A percentile compares a stretch with the other conserved stretches of the same genome.
Conservation (phyloP, 2,113 vertebrate species). For the Brachyhypopomus gauderio region DNA sequence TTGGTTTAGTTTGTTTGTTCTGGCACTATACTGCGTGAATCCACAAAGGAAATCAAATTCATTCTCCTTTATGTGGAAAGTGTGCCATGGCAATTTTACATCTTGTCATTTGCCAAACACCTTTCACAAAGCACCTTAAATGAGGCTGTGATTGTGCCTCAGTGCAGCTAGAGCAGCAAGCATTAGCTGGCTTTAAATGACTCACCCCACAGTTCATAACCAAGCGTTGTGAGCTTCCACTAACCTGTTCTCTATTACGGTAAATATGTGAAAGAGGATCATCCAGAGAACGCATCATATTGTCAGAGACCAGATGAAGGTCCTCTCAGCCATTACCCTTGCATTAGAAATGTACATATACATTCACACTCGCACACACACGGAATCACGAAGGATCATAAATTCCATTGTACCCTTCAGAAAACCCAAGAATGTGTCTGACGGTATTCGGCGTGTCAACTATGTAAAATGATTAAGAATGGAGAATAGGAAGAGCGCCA, state of each 20-base stretch:
- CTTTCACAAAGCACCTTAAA: background rate
- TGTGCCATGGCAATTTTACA: no score
- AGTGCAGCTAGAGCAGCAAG: background rate
- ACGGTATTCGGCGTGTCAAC: slow-evolving; percentile 48
- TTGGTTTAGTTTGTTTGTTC: no score
- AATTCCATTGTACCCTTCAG: slow-evolving; percentile 40
- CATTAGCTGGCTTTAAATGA: slow-evolving; percentile 8
- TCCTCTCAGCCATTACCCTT: background rate
- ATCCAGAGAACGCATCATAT: slow-evolving; percentile 2
- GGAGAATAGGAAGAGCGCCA: slow-evolving; percentile 64
- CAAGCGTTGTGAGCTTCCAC: slow-evolving; percentile 14
- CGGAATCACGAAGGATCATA: slow-evolving; percentile 24
- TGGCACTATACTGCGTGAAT: no score
- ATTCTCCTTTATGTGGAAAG: no score
- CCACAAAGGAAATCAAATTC: no score
- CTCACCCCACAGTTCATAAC: background rate
- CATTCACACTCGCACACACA: background rate
- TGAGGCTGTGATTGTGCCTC: background rate
- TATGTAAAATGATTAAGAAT: slow-evolving; percentile 68
- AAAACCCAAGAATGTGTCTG: slow-evolving; percentile 68
- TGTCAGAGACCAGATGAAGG: slow-evolving; percentile 1
- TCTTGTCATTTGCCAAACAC: background rate
- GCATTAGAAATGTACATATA: slow-evolving; percentile 4
- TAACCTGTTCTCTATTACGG: background rate
- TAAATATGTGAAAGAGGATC: slow-evolving; percentile 13